Evolutionary conservation across 2,797 vertebrate genomes (phyloP), one percentile per base, ranked within the genome.

Genomic region (Coreius guichenoti): DNA sequence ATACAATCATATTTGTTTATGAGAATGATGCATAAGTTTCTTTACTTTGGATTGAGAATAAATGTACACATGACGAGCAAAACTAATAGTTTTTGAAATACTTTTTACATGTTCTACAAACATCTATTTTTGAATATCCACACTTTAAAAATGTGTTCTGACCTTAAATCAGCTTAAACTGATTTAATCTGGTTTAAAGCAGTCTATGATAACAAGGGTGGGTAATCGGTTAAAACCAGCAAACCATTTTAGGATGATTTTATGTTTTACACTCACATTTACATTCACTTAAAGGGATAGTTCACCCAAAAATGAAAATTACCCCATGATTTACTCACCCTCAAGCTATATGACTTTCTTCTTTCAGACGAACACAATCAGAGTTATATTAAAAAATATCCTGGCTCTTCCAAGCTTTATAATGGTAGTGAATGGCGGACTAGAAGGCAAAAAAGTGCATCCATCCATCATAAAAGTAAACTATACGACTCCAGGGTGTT

Each of bases 1-100:
- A 26, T 36, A 70, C 80, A 74, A 51, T 84, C 75, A 85, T 77
- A 80, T 75, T 23, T 43, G 23, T 65, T 75, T 75, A 65, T 65
- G 21, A 17, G 2, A 65, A 31, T 61, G n/a, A 81, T 23, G 14
- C 19, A 47, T 47, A 47, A 12, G 14, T 51, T 51, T 11, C 7
- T 63, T 21, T 33, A 49, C 43, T 33, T 63, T 17, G 26, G 16
- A 63, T 74, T 82, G 9, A 45, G n/a, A 6, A 47, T 74, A 47
- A 26, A 45, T 72, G 19, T 47, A n/a, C 8, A 16, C 5, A 31
- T 21, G 11, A 12, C 51, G 2, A 51, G 29, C 47, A 33, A 13
- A 79, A 79, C 36, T 7, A 13, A 68, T 58, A 39, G 51, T 58
- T 76, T 76, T 76, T 69, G 11, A 4, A 43, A 69, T 36, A 11